Conservation (phyloP, 2,113 vertebrate species). For the Crotalus viridis region DNA sequence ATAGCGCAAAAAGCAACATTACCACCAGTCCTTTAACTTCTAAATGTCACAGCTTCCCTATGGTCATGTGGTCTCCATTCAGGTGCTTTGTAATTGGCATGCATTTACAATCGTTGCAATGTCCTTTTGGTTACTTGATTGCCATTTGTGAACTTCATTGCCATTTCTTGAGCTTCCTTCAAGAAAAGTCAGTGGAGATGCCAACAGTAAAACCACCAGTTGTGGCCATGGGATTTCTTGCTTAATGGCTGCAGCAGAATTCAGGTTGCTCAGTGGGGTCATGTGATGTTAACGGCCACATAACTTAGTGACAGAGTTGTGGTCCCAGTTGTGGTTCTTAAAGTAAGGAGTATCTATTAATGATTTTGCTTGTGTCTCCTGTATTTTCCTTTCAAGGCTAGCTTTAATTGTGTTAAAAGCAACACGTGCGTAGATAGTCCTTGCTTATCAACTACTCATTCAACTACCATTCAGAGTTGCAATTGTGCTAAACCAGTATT, state of each 20-base stretch:
- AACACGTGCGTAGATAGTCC: background rate
- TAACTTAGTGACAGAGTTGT: background rate
- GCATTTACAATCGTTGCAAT: accelerated
- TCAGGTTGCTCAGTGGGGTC: background rate
- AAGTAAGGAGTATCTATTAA: background rate
- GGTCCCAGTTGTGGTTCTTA: background rate
- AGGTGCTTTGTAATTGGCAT: background rate
- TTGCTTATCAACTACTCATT: background rate
- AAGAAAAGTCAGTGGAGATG: background rate
- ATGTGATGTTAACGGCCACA: background rate
- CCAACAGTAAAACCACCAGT: background rate
- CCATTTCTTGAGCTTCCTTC: background rate
- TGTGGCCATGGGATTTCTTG: background rate
- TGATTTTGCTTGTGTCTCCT: background rate
- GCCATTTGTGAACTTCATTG: background rate
- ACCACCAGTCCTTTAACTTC: background rate
- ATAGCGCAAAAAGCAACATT: background rate
- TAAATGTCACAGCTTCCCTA: background rate
- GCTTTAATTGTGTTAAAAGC: background rate
- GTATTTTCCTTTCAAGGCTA: background rate
- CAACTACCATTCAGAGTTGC: background rate
- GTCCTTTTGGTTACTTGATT: background rate
- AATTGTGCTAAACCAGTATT: background rate
- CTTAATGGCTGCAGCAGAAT: background rate
- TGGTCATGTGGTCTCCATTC: background rate